Evolutionary conservation across 1,140 invertebrate genomes (phyloP), one percentile per base, ranked within the genome.

Genomic region (Adelges cooleyi): DNA sequence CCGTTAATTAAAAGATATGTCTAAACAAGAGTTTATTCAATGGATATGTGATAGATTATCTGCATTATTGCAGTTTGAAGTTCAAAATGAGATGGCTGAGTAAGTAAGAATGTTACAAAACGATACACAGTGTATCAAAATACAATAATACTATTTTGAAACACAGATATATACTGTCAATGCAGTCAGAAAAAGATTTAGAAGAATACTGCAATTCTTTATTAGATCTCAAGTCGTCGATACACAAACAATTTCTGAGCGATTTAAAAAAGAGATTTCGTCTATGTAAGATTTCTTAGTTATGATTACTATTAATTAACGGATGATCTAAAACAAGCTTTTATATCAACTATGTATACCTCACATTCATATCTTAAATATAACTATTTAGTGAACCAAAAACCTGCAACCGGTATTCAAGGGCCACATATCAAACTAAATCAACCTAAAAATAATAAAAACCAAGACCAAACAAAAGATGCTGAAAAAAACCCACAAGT

Each of bases 131-230:
- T n/a, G n/a, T n/a, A n/a, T n/a, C n/a, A n/a, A n/a, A n/a, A n/a
- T n/a, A n/a, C n/a, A n/a, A n/a, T n/a, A n/a, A n/a, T n/a, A n/a
- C n/a, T n/a, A n/a, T n/a, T n/a, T n/a, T n/a, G n/a, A n/a, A n/a
- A n/a, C n/a, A n/a, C 70, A 80, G 84, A 53, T 82, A 80, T 71
- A 80, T 88, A 17, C 67, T 81, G 66, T 75, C 78, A 46, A 85
- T 87, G 54, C 76, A 83, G 70, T 79, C 82, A 72, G 80, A 81
- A 68, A 74, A 75, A 59, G 86, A 87, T 71, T 77, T 86, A 17
- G 83, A 86, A 67, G 81, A 84, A 48, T 86, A 86, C 70, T 81
- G 87, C 69, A 78, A 79, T 70, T 83, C 81, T 40, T 75, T 88
- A 46, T 68, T 89, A 0, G 78, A 86, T 73, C 79, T 79, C 65